Conservation (phyloP, 2,797 vertebrate species). For the Tragelaphus eurycerus region DNA sequence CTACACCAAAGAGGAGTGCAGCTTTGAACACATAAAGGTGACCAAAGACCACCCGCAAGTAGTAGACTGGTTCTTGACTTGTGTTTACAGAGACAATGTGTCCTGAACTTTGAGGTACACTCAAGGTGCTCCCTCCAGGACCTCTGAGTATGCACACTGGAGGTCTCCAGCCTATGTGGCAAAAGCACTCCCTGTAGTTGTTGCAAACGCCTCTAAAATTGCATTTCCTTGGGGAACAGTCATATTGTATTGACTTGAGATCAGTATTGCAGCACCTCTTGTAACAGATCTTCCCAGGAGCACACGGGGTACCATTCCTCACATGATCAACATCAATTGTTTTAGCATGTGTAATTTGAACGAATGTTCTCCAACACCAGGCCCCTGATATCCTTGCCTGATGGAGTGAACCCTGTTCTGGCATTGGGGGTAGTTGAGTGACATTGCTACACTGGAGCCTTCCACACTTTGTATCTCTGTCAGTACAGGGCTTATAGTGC, state of each 20-base stretch:
- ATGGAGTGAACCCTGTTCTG: slow-evolving; percentile 30
- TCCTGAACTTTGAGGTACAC: slow-evolving; percentile 30
- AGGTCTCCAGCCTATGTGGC: slow-evolving; percentile 58
- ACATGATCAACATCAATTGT: slow-evolving; percentile 2
- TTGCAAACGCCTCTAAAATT: slow-evolving; percentile 64
- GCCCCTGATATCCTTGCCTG: neutral
- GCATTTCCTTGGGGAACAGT: slow-evolving; percentile 62
- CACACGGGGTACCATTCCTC: slow-evolving; percentile 20
- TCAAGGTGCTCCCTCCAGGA: slow-evolving; percentile 52
- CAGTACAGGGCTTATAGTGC: neutral
- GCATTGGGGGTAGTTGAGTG: neutral
- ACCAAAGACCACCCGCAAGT: neutral
- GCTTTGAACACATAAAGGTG: neutral
- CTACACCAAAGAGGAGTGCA: neutral
- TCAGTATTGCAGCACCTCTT: fast-evolving
- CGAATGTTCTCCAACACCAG: slow-evolving; percentile 48
- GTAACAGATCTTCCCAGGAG: neutral
- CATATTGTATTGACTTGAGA: neutral
- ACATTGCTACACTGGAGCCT: slow-evolving; percentile 65
- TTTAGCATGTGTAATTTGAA: neutral
- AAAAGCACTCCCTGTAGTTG: slow-evolving; percentile 62
- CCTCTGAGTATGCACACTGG: slow-evolving; percentile 12
- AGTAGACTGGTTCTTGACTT: fast-evolving
- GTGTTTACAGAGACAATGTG: fast-evolving
- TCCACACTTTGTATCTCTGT: slow-evolving; percentile 12